Conservation (phyloP, 2,888 invertebrate genomes). For the Muscina levida region DNA sequence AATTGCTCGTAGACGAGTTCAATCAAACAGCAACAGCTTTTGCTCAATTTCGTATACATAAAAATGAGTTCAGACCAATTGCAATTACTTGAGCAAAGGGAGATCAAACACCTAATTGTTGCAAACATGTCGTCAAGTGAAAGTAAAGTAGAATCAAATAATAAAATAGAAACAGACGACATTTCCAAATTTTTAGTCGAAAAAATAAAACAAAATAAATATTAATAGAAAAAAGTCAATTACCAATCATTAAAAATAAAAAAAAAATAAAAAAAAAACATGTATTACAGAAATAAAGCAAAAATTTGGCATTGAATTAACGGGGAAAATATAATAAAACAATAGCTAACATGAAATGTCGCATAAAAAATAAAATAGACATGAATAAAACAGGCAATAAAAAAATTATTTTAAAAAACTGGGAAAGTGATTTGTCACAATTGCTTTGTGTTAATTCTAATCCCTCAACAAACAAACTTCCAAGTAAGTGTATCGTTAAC, state of each 20-base stretch:
- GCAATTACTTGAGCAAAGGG: conserved; percentile 12
- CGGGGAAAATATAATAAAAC: conserved; percentile 22
- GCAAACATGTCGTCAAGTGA: no score
- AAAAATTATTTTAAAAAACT: background rate
- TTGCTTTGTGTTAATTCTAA: no score
- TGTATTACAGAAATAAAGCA: background rate
- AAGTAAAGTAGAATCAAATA: no score
- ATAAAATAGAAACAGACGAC: no score
- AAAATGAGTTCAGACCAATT: conserved; percentile 14
- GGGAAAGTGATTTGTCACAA: no score
- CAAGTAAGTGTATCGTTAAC: conserved; percentile 34
- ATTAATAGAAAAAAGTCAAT: background rate
- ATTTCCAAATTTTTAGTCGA: no score
- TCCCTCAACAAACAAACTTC: conserved; percentile 21
- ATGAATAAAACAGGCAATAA: conserved; percentile 11
- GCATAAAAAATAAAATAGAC: conserved; percentile 23
- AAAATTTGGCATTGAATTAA: conserved; percentile 7
- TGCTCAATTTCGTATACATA: conserved; percentile 27
- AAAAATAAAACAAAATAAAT: no score
- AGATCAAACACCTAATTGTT: conserved; percentile 3
- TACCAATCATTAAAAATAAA: no score
- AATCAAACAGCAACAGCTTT: conserved; percentile 27
- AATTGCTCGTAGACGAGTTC: conserved; percentile 31
- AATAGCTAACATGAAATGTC: conserved; percentile 18
- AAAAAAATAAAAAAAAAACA: no score